Base-by-base conservation (phyloP, 2,797 vertebrate species). In the Apogon talboti region DNA sequence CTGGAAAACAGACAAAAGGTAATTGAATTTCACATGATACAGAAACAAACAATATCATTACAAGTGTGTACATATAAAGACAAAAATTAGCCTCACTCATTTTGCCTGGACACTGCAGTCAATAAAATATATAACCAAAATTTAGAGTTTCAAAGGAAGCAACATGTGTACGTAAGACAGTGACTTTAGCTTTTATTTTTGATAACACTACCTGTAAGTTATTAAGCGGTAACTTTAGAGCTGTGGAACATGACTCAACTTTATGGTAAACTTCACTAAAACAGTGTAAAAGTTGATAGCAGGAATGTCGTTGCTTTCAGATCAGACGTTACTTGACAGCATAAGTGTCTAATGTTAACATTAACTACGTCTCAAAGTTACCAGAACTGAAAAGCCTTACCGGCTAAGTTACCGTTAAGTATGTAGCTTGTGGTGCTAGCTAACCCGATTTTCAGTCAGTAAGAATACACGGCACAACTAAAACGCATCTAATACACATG, bases 391-490 rank as follows among this genome's bases (percentile, higher is more conserved):
- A n/a, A 3, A 73, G 6, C 3, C 13, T 62, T 49, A 66, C 53
- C 50, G 57, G 8, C 42, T 3, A 66, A 83, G 72, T 84, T 67
- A 85, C 87, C 87, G 88, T 89, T 91, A 90, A 78, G 72, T 71
- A 71, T 69, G 65, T 74, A 89, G 83, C 88, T 58, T 21, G 11
- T 6, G 28, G 9, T 46, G 87, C 76, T 84, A 87, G 69, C 78
- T 71, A 66, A 47, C 16, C 50, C 28, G 30, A 42, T 62, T 33
- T 48, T 41, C 18, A 19, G 52, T 19, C 74, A 49, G 14, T 47
- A n/a, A 44, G 3, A 66, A 58, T 30, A 52, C 37, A 24, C n/a
- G 37, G 24, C 5, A 3, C 13, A 37, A 7, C 30, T 37, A 8
- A 16, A 70, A 68, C 65, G 9, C 7, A 21, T 28, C 16, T 9